Evolutionary conservation across 2,888 invertebrate species (phyloP).

Genomic region (Coleophora deauratella): DNA sequence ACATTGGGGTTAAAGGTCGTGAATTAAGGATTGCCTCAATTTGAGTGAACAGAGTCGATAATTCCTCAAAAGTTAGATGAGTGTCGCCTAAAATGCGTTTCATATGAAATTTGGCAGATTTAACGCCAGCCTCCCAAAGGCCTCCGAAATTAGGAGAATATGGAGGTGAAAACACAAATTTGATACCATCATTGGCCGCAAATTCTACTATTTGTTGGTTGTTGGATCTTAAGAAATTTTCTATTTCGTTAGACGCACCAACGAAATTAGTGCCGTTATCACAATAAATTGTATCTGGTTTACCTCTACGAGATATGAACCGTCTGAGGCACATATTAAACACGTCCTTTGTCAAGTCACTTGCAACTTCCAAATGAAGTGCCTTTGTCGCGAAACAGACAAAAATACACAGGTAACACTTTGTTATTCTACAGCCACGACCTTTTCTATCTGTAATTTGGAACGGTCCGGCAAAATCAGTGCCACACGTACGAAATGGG

Average conservation of each 20-base stretch:
- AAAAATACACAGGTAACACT: conserved; percentile 14
- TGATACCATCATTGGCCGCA: not conserved
- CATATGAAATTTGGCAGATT: conserved; percentile 3
- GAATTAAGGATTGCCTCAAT: not conserved
- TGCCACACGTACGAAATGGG: conserved; percentile 6
- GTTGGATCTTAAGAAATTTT: not conserved
- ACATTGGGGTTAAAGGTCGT: not conserved
- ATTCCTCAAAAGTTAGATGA: conserved; percentile 7
- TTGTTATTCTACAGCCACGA: conserved; percentile 10
- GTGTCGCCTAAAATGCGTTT: not conserved
- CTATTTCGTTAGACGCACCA: not conserved
- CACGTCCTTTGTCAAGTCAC: conserved; percentile 7
- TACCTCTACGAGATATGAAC: conserved; percentile 10
- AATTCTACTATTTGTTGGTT: not conserved
- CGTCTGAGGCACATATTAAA: conserved; percentile 7
- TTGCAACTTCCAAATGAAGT: conserved; percentile 10
- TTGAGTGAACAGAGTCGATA: not conserved
- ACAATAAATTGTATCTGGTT: conserved; percentile 1
- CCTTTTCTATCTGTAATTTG: conserved; percentile 8
- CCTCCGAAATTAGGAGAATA: conserved; percentile 5
- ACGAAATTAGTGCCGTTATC: conserved; percentile 4
- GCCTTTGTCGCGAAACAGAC: conserved; percentile 5
- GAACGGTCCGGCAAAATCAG: conserved; percentile 10
- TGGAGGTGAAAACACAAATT: conserved; percentile 3
- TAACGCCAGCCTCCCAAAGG: conserved; percentile 3